phyloP scores from a whole-genome alignment of 2,797 vertebrate genomes.

The Periparus ater region DNA sequence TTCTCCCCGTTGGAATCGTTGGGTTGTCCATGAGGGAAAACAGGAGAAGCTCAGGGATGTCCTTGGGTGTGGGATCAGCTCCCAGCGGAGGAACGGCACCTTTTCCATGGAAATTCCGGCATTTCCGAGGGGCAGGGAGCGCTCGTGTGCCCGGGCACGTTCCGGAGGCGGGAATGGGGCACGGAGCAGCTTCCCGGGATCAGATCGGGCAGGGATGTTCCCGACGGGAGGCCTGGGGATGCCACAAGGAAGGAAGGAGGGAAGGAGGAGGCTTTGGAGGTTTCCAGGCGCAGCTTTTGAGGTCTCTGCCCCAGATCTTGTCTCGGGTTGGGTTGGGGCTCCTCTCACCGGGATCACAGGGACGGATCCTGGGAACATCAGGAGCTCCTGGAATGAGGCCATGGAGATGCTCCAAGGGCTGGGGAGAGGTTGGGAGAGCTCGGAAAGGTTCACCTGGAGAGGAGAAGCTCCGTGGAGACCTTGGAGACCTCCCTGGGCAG shows the following conservation, averaged over 20 bases:
- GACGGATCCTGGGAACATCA: background rate
- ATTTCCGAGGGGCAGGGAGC: fast-evolving
- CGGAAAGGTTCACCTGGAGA: no score
- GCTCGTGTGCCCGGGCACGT: background rate
- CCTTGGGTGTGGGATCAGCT: background rate
- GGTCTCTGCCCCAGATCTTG: background rate
- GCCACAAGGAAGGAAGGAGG: background rate
- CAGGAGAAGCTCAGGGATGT: no score
- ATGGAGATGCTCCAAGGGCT: background rate
- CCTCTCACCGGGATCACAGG: fast-evolving
- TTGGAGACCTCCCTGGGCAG: background rate
- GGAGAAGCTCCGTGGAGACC: background rate
- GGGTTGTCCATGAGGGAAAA: no score
- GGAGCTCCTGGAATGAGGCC: background rate
- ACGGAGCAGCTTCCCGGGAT: background rate
- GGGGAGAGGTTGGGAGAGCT: background rate
- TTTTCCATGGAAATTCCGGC: fast-evolving
- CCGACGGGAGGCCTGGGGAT: background rate
- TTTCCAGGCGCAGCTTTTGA: background rate
- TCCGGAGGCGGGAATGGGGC: background rate
- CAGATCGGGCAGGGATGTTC: background rate
- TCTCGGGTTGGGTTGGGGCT: background rate
- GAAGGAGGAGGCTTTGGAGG: background rate
- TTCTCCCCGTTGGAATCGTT: fast-evolving
- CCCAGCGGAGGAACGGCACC: background rate